These are phyloP conservation scores for Bombus fervidus DNA, from an alignment of 1,140 invertebrate species.

Conservation along the genomic window DNA sequence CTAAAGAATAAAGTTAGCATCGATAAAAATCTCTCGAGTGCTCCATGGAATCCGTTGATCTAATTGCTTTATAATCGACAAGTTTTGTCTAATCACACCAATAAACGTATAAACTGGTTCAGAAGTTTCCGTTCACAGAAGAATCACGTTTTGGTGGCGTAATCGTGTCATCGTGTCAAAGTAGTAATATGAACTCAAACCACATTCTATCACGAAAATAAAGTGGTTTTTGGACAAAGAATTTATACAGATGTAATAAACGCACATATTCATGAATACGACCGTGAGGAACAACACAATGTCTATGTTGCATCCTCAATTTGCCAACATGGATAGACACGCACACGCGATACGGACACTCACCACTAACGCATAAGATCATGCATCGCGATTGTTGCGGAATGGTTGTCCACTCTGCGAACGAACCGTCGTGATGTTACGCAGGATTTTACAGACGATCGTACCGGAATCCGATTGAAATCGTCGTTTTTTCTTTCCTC, in stretches of 20 bases:
- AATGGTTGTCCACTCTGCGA: conserved; percentile 50
- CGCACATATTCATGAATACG: conserved; percentile 31
- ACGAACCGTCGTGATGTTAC: conserved; percentile 34
- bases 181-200: conserved; percentile 58
- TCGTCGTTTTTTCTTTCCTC: conserved; percentile 43
- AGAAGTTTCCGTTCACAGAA: conserved; percentile 31
- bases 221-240: conserved; percentile 11
- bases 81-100: not conserved
- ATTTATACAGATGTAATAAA: conserved; percentile 15
- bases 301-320: conserved; percentile 24
- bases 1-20: conserved; percentile 39
- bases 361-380: conserved; percentile 72
- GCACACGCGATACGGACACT: conserved; percentile 58
- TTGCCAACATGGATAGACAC: conserved; percentile 29
- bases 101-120: conserved; percentile 12
- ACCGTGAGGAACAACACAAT: conserved; percentile 10
- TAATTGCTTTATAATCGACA: conserved; percentile 5
- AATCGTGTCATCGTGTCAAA: conserved; percentile 67
- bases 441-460: conserved; percentile 33
- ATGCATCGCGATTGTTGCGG: conserved; percentile 66
- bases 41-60: not conserved
- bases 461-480: conserved; percentile 21
- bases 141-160: conserved; percentile 35
- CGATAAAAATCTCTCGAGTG: not conserved
- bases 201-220: conserved; percentile 5